Base-by-base conservation (phyloP, 1,140 invertebrate species). In the Zeugodacus cucurbitae region DNA sequence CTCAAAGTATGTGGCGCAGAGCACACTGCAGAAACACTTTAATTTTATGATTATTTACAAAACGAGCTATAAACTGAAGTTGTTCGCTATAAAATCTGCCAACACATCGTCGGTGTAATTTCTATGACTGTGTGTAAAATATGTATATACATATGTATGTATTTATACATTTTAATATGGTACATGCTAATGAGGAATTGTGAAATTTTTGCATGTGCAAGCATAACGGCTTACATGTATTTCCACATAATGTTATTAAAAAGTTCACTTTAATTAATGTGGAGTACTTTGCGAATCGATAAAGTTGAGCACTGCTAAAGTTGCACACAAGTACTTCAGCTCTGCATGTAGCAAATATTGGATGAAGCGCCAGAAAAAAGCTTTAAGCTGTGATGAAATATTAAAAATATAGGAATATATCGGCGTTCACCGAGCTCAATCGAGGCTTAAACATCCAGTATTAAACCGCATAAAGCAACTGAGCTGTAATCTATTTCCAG, bases 71-170 rank as follows among this genome's bases (percentile, higher is more conserved):
- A 67, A 67, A 67, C 29, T 67, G 26, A 67, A 67, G 64, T 67
- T 67, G 64, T 67, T 67, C 34, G 64, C 64, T 32, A 67, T 67
- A 67, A 67, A 67, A 67, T 67, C 64, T 32, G 64, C 29, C 64
- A 67, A 67, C 64, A 67, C 64, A 17, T 67, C 64, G 64, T 29
- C 64, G 17, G 29, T 32, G 64, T 32, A 26, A 29, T 0, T 7
- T 22, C n/a, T 2, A n/a, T 26, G 58, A n/a, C 2, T 62, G 32
- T 67, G 26, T 32, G 14, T 2, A 67, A 34, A 1, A 20, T 32
- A 32, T 32, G 29, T 34, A 67, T 34, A 1, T 34, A 4, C 1
- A 2, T 67, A 32, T 20, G 6, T 10, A 32, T 20, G 7, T 64
- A 64, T 29, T 4, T 64, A 64, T 22, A 59, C 11, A 22, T 22